These are phyloP conservation scores for Vultur gryphus DNA, from an alignment of 2,797 vertebrate genomes.

Conservation along the genomic window DNA sequence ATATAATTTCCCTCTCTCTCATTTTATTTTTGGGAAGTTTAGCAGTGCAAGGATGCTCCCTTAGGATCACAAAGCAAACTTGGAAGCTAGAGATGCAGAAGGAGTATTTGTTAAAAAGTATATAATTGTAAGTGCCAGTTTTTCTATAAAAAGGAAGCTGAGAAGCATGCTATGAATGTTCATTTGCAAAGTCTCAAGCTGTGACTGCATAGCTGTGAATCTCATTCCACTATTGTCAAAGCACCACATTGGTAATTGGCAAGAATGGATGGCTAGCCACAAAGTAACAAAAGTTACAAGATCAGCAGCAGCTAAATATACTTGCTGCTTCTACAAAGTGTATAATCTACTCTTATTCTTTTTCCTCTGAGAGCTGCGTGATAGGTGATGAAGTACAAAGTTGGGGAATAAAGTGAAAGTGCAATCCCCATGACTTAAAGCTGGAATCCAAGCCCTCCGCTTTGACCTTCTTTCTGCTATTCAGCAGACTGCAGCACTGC, in stretches of 20 bases:
- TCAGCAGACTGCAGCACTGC: rapidly evolving
- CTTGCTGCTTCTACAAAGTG: background rate
- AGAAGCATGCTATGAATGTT: constrained; percentile 58
- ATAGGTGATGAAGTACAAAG: background rate
- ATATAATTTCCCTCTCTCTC: background rate
- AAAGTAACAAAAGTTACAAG: constrained; percentile 43
- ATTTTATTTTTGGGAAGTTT: constrained; percentile 28
- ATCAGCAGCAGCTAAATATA: constrained; percentile 53
- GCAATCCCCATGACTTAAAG: background rate
- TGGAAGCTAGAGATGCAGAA: constrained; percentile 8
- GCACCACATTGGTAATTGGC: constrained; percentile 36
- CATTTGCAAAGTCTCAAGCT: constrained; percentile 66
- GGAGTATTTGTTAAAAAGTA: constrained; percentile 44
- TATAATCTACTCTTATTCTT: background rate
- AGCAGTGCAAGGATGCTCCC: background rate
- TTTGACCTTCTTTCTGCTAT: background rate
- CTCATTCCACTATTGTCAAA: constrained; percentile 50
- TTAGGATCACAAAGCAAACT: constrained; percentile 29
- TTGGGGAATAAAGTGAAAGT: background rate
- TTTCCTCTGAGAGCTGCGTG: background rate
- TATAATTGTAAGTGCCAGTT: constrained; percentile 38
- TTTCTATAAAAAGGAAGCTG: constrained; percentile 56
- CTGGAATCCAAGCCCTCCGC: background rate
- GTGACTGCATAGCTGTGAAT: constrained; percentile 53
- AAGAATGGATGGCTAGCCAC: constrained; percentile 53